Evolutionary conservation across 1,140 invertebrate genomes (phyloP).

Genomic region (Ceratina australensis): DNA sequence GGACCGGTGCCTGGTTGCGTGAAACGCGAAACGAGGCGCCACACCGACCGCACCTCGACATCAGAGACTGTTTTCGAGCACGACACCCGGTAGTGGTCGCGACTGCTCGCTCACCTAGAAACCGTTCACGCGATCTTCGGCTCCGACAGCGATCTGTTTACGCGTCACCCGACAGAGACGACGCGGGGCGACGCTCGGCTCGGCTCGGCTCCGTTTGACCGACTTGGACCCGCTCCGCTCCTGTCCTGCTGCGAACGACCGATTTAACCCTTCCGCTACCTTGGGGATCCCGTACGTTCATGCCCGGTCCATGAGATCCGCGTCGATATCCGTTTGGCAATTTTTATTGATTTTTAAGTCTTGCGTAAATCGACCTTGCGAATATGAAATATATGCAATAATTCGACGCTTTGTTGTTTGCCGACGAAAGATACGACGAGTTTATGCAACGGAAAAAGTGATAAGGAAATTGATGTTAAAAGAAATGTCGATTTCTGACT

Average conservation of each 20-base stretch:
- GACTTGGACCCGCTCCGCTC: background rate
- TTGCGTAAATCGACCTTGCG: too few relatives aligned
- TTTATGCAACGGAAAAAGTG: too few relatives aligned
- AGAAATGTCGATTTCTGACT: background rate
- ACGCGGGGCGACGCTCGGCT: background rate
- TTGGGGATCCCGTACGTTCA: too few relatives aligned
- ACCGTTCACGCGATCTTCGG: constrained; percentile 64
- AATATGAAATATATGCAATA: too few relatives aligned
- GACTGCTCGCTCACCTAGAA: constrained; percentile 63
- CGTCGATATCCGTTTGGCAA: too few relatives aligned
- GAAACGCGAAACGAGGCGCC: constrained; percentile 60
- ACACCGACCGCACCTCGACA: constrained; percentile 55
- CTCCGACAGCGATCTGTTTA: constrained; percentile 46
- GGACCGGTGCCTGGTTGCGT: constrained; percentile 15
- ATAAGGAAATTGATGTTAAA: too few relatives aligned
- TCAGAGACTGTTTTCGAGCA: constrained; percentile 58
- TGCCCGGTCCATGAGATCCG: too few relatives aligned
- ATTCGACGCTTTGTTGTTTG: too few relatives aligned
- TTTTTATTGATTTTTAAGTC: too few relatives aligned
- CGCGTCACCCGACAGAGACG: constrained; percentile 20
- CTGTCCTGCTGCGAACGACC: background rate
- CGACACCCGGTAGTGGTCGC: constrained; percentile 69
- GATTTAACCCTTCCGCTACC: background rate
- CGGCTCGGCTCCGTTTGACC: background rate
- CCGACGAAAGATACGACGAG: too few relatives aligned